Evolutionary conservation across 2,113 vertebrate genomes (phyloP), one percentile per base, ranked within the genome.

Genomic region (Crotalus horridus): DNA sequence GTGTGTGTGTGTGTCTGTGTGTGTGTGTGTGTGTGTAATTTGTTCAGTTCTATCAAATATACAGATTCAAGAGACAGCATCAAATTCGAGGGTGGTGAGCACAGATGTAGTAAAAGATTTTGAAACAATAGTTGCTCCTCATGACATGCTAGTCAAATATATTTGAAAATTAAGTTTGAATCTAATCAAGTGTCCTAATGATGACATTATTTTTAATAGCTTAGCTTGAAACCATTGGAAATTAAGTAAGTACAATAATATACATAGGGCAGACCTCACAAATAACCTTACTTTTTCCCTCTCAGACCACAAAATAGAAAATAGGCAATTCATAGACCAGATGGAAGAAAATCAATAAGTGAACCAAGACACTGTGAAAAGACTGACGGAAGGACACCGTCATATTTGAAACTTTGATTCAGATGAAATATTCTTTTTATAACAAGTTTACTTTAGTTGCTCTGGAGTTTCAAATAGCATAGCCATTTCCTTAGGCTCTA

Each of bases 341-440:
- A 58, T 24, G 7, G 94, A 95, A 95, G 59, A 33, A 96, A 94
- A 93, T 61, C 88, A 94, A 17, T 91, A 87, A 95, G 3, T 91
- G 33, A 93, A 90, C 24, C 90, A 89, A 95, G 95, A 94, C 56
- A 39, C 29, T 90, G 90, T 26, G 91, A 90, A 20, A 53, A 85
- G 85, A 92, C 90, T 58, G 46, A 29, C 89, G 48, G n/a, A 93
- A 93, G 89, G 64, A 95, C 93, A 10, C 33, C 29, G 56, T 89
- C 58, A 46, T 15, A 64, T 94, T 43, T 91, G 85, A 95, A 87
- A 95, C 59, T 39, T 91, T 85, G 48, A 85, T 48, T 94, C 91
- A 92, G 81, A 43, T 4, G 43, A 53, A 29, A 48, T 88, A 23
- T 51, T 93, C 43, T 48, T 10, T 95, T 95, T 53, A 93, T 33